A percentile compares a stretch with the other conserved stretches of the same genome.
Evolutionary conservation across 1,140 invertebrate species (phyloP).

Genomic region (Choristoneura fumiferana): DNA sequence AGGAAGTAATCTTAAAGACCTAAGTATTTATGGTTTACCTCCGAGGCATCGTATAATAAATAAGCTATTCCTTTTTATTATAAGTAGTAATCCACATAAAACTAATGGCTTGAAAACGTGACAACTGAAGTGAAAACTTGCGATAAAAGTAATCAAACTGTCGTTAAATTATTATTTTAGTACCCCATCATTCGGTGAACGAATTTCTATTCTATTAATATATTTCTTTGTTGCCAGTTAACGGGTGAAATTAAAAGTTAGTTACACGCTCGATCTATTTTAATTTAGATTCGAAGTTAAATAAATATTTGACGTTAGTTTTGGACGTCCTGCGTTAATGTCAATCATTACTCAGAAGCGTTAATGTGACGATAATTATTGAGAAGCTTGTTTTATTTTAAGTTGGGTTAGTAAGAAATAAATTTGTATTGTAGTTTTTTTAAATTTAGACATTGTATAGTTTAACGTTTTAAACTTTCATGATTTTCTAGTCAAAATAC

Average conservation of each 20-base stretch:
- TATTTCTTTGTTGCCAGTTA: slow-evolving; percentile 2
- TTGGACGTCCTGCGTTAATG: too few relatives aligned
- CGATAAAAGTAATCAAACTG: slow-evolving; percentile 76
- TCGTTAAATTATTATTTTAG: slow-evolving; percentile 73
- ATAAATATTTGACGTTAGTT: too few relatives aligned
- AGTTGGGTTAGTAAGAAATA: too few relatives aligned
- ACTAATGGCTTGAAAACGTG: slow-evolving; percentile 72
- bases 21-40: too few relatives aligned
- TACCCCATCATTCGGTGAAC: slow-evolving; percentile 46
- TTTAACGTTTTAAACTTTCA: too few relatives aligned
- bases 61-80: slow-evolving; percentile 49
- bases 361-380: too few relatives aligned
- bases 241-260: slow-evolving; percentile 1
- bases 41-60: slow-evolving; percentile 43
- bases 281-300: neutral
- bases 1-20: too few relatives aligned
- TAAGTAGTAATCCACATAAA: slow-evolving; percentile 67
- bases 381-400: too few relatives aligned
- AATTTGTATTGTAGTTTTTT: too few relatives aligned
- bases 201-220: slow-evolving; percentile 5
- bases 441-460: too few relatives aligned
- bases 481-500: too few relatives aligned
- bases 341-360: too few relatives aligned
- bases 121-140: slow-evolving; percentile 69
- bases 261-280: neutral